Base-by-base conservation (phyloP, 2,888 invertebrate species). In the Himalopsyche anomala region DNA sequence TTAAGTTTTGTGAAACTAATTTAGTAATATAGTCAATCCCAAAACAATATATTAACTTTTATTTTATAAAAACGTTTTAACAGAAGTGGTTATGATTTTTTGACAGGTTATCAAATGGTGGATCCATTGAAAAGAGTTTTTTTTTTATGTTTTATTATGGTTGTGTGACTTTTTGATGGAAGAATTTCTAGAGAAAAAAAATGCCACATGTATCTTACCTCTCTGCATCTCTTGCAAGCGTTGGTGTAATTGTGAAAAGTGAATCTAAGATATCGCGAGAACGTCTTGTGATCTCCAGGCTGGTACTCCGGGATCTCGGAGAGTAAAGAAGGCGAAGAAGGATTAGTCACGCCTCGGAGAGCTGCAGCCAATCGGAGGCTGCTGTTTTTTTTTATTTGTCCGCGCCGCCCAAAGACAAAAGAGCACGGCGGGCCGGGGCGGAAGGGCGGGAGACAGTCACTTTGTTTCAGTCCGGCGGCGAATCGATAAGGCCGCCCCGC, bases 401-500 rank as follows among this genome's bases (percentile, higher is more conserved):
- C 89, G 89, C 89, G 89, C 89, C 89, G 89, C 89, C 89, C 89
- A 87, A 87, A 87, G 88, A 87, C 87, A 86, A 86, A 88, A 85
- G 81, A 82, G 83, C 90, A 91, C 91, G 90, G 91, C 89, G 89
- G 92, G 91, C 91, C 91, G 91, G 90, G 91, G 91, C 87, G 87
- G 87, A 87, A 89, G 90, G 91, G 91, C 92, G 92, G 93, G 92
- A 89, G 91, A 92, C 92, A 92, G 86, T 89, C 87, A 88, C 84
- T 86, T 88, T 87, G 86, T 86, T 86, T 85, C 88, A 89, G 86
- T 84, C 86, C 82, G 93, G 92, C 92, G 92, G 92, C 92, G 92
- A 92, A 93, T 92, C 93, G 92, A 92, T 92, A 92, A 90, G 87
- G 86, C 87, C 87, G 86, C 87, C 81, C 81, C 83, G 87, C 84